phyloP scores from a whole-genome alignment of 2,113 vertebrate genomes.

The Phodopus roborovskii region DNA sequence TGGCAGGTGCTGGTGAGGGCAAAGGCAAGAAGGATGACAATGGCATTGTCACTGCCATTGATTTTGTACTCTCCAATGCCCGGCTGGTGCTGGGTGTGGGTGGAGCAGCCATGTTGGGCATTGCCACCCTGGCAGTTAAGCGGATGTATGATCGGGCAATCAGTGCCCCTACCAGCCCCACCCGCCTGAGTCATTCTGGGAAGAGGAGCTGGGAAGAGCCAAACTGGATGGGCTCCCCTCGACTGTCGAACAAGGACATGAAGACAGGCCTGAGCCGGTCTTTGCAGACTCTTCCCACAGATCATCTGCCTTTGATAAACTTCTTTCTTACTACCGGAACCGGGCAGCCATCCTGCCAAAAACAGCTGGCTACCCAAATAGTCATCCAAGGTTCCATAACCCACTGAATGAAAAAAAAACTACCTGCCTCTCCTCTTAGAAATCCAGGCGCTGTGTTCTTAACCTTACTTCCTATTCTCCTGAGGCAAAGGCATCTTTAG shows the following conservation, averaged over 20 bases:
- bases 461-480: too few relatives aligned
- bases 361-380: too few relatives aligned
- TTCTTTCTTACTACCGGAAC: too few relatives aligned
- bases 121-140: slow-evolving; percentile 97
- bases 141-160: slow-evolving; percentile 97
- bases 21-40: slow-evolving; percentile 97
- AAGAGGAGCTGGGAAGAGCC: slow-evolving; percentile 99
- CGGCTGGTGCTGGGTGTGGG: slow-evolving; percentile 98
- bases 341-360: too few relatives aligned
- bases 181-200: slow-evolving; percentile 91
- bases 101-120: slow-evolving; percentile 97
- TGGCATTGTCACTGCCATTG: slow-evolving; percentile 95
- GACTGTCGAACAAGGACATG: slow-evolving; percentile 93
- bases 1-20: slow-evolving; percentile 94
- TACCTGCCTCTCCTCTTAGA: too few relatives aligned
- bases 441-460: too few relatives aligned
- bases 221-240: slow-evolving; percentile 95
- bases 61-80: slow-evolving; percentile 98
- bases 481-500: too few relatives aligned
- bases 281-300: slow-evolving; percentile 94
- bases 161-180: slow-evolving; percentile 97
- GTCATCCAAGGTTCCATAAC: too few relatives aligned
- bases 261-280: slow-evolving; percentile 95
- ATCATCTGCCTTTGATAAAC: slow-evolving; percentile 85
- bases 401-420: too few relatives aligned